These are phyloP conservation scores for Simalia tracyae DNA, from an alignment of 2,797 vertebrate species.

Conservation along the genomic window DNA sequence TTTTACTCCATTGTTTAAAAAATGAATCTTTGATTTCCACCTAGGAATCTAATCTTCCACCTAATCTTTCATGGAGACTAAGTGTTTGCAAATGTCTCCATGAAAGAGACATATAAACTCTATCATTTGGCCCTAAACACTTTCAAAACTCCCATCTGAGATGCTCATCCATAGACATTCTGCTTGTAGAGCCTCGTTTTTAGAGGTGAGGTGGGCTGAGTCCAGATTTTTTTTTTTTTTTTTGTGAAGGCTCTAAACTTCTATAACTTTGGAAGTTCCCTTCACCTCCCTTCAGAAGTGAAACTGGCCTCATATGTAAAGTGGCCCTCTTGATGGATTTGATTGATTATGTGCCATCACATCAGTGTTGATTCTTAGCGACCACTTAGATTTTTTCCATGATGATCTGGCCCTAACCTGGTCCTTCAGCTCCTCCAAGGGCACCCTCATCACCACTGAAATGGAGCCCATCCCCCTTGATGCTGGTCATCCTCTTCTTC, in stretches of 20 bases:
- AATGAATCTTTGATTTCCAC: background rate
- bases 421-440: background rate
- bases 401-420: background rate
- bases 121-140: background rate
- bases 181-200: background rate
- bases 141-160: background rate
- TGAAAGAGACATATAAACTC: background rate
- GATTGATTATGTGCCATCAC: background rate
- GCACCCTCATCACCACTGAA: background rate
- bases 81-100: background rate
- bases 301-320: background rate
- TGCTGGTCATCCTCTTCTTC: background rate
- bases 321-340: background rate
- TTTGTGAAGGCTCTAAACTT: background rate
- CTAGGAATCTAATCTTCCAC: too few relatives aligned
- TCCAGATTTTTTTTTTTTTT: too few relatives aligned
- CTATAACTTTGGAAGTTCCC: background rate
- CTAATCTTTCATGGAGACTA: background rate
- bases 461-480: background rate
- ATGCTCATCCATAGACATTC: background rate
- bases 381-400: background rate
- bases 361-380: background rate
- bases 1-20: background rate
- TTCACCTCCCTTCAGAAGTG: background rate
- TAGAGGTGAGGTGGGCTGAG: background rate